Evolutionary conservation across 2,888 invertebrate species (phyloP).

Genomic region (Gymnocheta viridis): DNA sequence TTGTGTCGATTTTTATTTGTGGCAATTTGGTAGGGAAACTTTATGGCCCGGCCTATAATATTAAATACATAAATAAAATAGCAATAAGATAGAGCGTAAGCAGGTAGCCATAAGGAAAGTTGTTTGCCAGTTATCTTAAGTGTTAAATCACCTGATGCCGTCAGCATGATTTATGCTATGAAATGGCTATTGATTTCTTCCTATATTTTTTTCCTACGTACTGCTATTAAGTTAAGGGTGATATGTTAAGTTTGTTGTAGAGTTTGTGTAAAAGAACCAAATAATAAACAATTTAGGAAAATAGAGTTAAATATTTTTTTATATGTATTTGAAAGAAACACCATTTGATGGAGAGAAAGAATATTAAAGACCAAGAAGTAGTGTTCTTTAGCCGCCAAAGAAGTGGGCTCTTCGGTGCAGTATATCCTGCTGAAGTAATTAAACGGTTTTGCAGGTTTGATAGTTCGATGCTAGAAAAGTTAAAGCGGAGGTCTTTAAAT

Average conservation of each 20-base stretch:
- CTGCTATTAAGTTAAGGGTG: neutral
- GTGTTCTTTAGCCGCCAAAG: too few relatives aligned
- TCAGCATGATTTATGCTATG: slow-evolving; percentile 78
- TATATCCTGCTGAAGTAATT: too few relatives aligned
- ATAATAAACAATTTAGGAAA: too few relatives aligned
- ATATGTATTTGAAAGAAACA: too few relatives aligned
- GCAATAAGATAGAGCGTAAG: slow-evolving; percentile 54
- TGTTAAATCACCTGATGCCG: slow-evolving; percentile 81
- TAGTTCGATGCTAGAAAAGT: too few relatives aligned
- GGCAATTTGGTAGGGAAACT: slow-evolving; percentile 5
- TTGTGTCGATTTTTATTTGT: slow-evolving; percentile 26
- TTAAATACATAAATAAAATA: slow-evolving; percentile 38
- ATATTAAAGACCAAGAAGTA: too few relatives aligned
- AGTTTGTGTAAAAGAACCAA: too few relatives aligned
- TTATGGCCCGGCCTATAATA: slow-evolving; percentile 6
- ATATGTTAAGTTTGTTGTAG: neutral
- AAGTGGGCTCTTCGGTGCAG: too few relatives aligned
- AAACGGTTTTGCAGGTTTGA: too few relatives aligned
- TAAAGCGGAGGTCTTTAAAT: too few relatives aligned
- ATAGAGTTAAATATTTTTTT: too few relatives aligned
- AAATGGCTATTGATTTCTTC: neutral
- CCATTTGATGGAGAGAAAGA: too few relatives aligned
- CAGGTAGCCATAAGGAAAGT: slow-evolving; percentile 17
- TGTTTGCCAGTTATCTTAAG: slow-evolving; percentile 76
- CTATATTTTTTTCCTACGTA: neutral